A percentile compares a stretch with the other conserved stretches of the same genome.
phyloP scores from a whole-genome alignment of 1,140 invertebrate genomes.

The Gryllus bimaculatus region DNA sequence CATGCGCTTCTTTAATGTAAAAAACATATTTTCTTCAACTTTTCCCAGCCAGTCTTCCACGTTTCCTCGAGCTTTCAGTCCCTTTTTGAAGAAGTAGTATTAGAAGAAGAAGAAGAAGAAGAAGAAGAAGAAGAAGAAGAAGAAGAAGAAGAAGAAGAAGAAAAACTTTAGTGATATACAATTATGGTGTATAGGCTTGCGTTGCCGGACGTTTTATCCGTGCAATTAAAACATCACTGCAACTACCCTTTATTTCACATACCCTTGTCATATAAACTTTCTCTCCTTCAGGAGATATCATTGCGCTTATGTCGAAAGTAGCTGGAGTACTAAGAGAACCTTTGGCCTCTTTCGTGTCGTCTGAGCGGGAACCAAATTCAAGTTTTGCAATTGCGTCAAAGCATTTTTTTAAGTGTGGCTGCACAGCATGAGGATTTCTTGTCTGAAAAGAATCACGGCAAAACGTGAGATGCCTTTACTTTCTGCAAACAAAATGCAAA shows the following conservation, averaged over 20 bases:
- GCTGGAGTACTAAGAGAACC: not conserved
- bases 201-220: too few species aligned
- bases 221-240: too few species aligned
- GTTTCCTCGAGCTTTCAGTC: slow-evolving; percentile 73
- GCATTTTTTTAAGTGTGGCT: slow-evolving; percentile 79
- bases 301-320: slow-evolving; percentile 71
- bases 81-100: too few species aligned
- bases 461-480: not conserved
- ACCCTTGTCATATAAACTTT: slow-evolving; percentile 62
- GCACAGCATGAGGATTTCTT: slow-evolving; percentile 74
- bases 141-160: not conserved
- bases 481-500: not conserved
- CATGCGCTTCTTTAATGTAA: slow-evolving; percentile 62
- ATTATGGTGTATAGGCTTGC: not conserved
- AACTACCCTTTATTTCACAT: slow-evolving; percentile 6
- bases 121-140: not conserved
- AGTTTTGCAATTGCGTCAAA: slow-evolving; percentile 75
- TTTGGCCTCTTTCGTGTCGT: slow-evolving; percentile 23
- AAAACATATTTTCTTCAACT: slow-evolving; percentile 78
- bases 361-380: slow-evolving; percentile 54
- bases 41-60: slow-evolving; percentile 84
- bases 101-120: not conserved
- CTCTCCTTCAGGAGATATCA: slow-evolving; percentile 80
- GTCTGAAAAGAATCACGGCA: slow-evolving; percentile 40
- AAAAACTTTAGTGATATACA: not conserved